These are phyloP conservation scores for Isoperla grammatica DNA, from an alignment of 2,888 invertebrate species.

Conservation along the genomic window DNA sequence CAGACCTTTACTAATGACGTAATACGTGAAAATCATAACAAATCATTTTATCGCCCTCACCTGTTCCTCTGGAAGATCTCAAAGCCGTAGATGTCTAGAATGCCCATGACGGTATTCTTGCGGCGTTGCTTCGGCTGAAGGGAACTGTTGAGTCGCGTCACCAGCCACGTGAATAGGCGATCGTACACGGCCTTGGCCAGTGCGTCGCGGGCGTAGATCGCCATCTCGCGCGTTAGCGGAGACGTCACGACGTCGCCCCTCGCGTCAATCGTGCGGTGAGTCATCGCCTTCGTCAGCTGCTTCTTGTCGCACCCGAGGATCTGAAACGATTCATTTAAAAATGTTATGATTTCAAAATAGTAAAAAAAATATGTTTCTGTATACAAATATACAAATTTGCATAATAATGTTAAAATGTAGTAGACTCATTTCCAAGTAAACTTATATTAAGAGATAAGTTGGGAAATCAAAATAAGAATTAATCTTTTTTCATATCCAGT, in stretches of 20 bases:
- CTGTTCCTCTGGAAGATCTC: slow-evolving; percentile 88
- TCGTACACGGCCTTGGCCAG: slow-evolving; percentile 89
- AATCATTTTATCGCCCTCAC: slow-evolving; percentile 41
- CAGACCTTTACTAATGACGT: too few relatives aligned
- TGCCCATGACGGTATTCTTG: slow-evolving; percentile 72
- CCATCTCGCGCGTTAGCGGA: slow-evolving; percentile 72
- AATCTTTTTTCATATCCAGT: too few relatives aligned
- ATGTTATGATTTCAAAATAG: not conserved
- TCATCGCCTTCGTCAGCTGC: slow-evolving; percentile 65
- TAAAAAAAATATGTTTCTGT: not conserved
- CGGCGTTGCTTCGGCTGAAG: slow-evolving; percentile 55
- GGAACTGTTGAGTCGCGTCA: slow-evolving; percentile 70
- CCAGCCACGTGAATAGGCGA: slow-evolving; percentile 86
- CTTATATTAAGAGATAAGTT: too few relatives aligned
- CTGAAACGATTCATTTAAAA: slow-evolving; percentile 43
- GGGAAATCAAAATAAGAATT: too few relatives aligned
- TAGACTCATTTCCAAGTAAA: too few relatives aligned
- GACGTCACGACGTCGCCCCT: slow-evolving; percentile 76
- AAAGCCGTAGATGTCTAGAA: slow-evolving; percentile 91
- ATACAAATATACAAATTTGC: not conserved
- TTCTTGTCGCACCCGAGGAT: slow-evolving; percentile 65
- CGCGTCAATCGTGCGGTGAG: slow-evolving; percentile 81
- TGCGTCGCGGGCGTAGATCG: slow-evolving; percentile 83
- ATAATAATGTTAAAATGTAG: too few relatives aligned
- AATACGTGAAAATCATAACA: too few relatives aligned